Percentiles rank a stretch among this genome's conserved stretches.
Conservation (phyloP, 2,888 invertebrate genomes). For the Ellobium chinense region DNA sequence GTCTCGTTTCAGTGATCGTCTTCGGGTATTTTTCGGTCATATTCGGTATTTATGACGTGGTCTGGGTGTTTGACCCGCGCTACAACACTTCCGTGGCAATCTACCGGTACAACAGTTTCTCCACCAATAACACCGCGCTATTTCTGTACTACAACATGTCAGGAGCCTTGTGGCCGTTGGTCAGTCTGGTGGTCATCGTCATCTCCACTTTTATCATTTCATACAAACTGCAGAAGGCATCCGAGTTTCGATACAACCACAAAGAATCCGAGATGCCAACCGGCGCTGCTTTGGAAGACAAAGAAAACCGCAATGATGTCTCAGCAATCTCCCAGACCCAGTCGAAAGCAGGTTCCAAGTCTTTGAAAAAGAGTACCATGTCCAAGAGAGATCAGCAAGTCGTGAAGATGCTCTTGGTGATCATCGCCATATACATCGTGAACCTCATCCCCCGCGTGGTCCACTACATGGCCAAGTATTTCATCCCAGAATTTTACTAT, state of each 20-base stretch:
- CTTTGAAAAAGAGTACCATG: background rate
- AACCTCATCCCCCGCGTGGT: slow-evolving; percentile 29
- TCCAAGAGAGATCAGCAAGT: slow-evolving; percentile 29
- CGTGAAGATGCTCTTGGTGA: slow-evolving; percentile 37
- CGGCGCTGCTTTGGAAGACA: background rate
- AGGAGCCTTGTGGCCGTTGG: slow-evolving; percentile 30
- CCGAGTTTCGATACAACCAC: slow-evolving; percentile 3
- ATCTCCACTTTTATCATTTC: slow-evolving; percentile 28
- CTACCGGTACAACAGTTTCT: slow-evolving; percentile 33
- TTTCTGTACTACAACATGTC: slow-evolving; percentile 39
- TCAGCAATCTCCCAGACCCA: background rate
- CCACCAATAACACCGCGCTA: slow-evolving; percentile 9
- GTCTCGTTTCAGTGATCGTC: slow-evolving; percentile 22
- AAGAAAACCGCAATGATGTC: background rate
- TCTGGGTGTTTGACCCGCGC: slow-evolving; percentile 26
- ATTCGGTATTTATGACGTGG: slow-evolving; percentile 34
- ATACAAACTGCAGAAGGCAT: slow-evolving; percentile 3
- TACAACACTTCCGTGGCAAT: slow-evolving; percentile 15
- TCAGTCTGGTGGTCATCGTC: slow-evolving; percentile 37
- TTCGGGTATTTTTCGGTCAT: slow-evolving; percentile 37
- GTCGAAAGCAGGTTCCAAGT: background rate
- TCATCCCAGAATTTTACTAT: slow-evolving; percentile 38
- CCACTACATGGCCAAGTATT: slow-evolving; percentile 39
- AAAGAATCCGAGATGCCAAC: background rate
- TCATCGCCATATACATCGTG: slow-evolving; percentile 35